A percentile compares a stretch with the other conserved stretches of the same genome.
Evolutionary conservation across 2,888 invertebrate genomes (phyloP).

Genomic region (Pristionchus exspectatus): DNA sequence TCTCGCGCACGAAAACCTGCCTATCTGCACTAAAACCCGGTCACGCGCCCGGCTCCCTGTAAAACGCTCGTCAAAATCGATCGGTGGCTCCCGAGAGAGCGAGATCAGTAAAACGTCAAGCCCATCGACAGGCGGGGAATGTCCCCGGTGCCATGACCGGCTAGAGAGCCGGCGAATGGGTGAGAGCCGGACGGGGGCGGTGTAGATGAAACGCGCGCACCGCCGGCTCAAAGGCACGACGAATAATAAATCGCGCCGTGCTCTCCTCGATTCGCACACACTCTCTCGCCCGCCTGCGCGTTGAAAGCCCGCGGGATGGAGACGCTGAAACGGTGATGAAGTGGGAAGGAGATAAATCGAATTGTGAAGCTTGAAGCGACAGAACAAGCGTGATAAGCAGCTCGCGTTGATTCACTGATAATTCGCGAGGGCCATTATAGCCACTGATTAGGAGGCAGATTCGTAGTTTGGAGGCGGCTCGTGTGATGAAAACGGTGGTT

Average conservation of each 20-base stretch:
- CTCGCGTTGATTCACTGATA: background rate
- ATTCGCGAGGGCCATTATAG: slow-evolving; percentile 31
- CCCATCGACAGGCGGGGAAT: background rate
- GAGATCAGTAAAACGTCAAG: background rate
- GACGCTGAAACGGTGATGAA: background rate
- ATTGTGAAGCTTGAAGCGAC: slow-evolving; percentile 14
- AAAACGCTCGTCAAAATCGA: background rate
- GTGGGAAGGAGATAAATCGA: slow-evolving; percentile 10
- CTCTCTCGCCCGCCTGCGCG: background rate
- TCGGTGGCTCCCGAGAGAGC: background rate
- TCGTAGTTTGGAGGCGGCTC: background rate
- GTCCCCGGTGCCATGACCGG: background rate
- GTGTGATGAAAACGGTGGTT: background rate
- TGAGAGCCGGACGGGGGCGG: background rate
- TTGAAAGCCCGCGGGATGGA: background rate
- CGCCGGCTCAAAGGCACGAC: background rate
- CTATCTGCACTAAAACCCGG: background rate
- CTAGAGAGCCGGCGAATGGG: background rate
- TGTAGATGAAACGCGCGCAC: background rate
- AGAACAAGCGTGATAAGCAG: background rate
- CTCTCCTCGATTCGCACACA: background rate
- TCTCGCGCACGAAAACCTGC: background rate
- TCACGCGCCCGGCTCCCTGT: background rate
- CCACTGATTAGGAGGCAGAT: slow-evolving; percentile 22
- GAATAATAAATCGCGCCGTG: slow-evolving; percentile 20